phyloP scores from a whole-genome alignment of 2,888 invertebrate genomes.

The Plusia festucae region DNA sequence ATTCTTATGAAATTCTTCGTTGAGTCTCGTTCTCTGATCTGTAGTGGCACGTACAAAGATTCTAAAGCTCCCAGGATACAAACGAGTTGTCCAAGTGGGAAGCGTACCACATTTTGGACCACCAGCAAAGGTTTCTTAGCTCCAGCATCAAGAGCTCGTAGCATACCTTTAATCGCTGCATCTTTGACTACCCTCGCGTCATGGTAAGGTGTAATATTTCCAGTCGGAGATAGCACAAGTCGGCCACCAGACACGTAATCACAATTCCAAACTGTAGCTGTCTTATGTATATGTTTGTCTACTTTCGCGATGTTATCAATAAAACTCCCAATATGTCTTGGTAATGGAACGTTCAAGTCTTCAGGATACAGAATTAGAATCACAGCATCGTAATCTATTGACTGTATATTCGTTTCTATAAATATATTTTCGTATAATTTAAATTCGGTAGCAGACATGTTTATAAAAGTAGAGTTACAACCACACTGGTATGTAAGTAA shows the following conservation, averaged over 20 bases:
- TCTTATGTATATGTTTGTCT: conserved; percentile 80
- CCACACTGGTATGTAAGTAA: conserved; percentile 21
- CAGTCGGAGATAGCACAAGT: conserved; percentile 93
- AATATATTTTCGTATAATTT: conserved; percentile 84
- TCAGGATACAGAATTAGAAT: conserved; percentile 89
- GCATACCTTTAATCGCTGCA: conserved; percentile 93
- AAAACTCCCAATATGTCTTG: conserved; percentile 78
- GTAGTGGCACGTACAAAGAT: conserved; percentile 95
- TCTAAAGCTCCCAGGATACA: conserved; percentile 96
- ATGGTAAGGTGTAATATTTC: conserved; percentile 91
- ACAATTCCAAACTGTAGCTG: conserved; percentile 90
- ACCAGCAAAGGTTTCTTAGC: conserved; percentile 94
- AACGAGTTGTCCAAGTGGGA: conserved; percentile 92
- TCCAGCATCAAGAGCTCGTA: conserved; percentile 95
- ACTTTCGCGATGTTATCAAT: conserved; percentile 71
- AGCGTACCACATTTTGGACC: conserved; percentile 91
- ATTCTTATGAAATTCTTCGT: conserved; percentile 90
- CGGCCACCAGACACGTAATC: conserved; percentile 90
- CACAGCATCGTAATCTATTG: conserved; percentile 90
- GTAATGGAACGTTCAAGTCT: conserved; percentile 80
- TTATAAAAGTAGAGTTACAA: background rate
- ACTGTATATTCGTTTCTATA: conserved; percentile 81
- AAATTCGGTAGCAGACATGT: conserved; percentile 57
- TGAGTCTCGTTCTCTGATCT: conserved; percentile 91
- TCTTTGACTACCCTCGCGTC: conserved; percentile 86